These are phyloP conservation scores for Tiliacea citrago DNA, from an alignment of 2,888 invertebrate genomes.

Conservation along the genomic window DNA sequence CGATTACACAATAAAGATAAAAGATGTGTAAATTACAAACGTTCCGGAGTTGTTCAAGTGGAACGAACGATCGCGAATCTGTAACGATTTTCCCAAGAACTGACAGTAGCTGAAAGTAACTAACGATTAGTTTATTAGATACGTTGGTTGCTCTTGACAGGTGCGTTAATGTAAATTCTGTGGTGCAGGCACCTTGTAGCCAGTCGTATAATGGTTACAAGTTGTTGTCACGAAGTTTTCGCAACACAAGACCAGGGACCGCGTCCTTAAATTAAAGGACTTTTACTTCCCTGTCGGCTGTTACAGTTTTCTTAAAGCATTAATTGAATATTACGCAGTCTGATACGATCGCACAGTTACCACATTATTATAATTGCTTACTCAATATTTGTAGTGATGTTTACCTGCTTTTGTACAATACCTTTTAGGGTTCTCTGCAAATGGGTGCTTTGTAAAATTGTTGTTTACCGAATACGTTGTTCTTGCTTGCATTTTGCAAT, in stretches of 20 bases:
- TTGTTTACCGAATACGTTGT: constrained; percentile 13
- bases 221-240: constrained; percentile 75
- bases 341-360: constrained; percentile 70
- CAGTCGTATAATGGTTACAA: constrained; percentile 51
- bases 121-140: constrained; percentile 78
- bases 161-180: constrained; percentile 82
- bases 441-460: constrained; percentile 20
- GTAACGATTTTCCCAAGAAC: constrained; percentile 74
- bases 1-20: constrained; percentile 55
- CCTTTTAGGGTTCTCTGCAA: constrained; percentile 30
- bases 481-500: constrained; percentile 46
- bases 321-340: constrained; percentile 79
- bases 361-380: constrained; percentile 63
- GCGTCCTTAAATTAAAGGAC: constrained; percentile 81
- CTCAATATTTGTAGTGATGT: constrained; percentile 59
- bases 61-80: constrained; percentile 64
- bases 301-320: constrained; percentile 74
- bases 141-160: constrained; percentile 73
- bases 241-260: constrained; percentile 73
- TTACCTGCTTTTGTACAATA: constrained; percentile 38
- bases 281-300: constrained; percentile 80
- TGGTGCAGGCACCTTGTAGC: constrained; percentile 48
- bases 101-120: constrained; percentile 72
- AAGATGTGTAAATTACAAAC: constrained; percentile 50
- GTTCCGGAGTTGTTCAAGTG: constrained; percentile 46